Percentiles rank a stretch among this genome's conserved stretches.
Evolutionary conservation across 1,140 invertebrate species (phyloP).

Genomic region (Sitodiplosis mosellana): DNA sequence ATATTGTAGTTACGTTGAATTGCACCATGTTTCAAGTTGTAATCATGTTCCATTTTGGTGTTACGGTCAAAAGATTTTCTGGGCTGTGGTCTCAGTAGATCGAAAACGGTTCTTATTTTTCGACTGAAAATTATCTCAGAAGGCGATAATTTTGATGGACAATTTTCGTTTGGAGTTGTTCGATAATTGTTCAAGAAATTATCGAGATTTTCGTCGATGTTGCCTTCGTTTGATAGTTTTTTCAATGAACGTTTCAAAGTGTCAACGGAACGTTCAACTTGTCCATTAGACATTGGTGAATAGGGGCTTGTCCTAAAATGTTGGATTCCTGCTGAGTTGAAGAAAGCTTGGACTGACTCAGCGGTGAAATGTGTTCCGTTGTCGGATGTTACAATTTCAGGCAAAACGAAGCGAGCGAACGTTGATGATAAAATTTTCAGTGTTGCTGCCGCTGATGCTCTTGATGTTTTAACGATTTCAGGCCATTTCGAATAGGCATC

Average conservation of each 20-base stretch:
- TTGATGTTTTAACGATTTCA: constrained; percentile 1
- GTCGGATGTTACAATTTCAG: constrained; percentile 14
- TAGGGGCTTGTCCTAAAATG: not conserved
- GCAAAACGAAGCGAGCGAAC: constrained; percentile 8
- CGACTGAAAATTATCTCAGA: constrained; percentile 26
- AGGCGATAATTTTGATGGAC: not conserved
- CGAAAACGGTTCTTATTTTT: constrained; percentile 16
- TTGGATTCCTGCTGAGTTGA: not conserved
- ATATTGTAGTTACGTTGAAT: not conserved
- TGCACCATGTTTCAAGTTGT: not conserved
- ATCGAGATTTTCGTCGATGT: not conserved
- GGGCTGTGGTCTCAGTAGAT: not conserved
- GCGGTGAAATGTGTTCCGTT: constrained; percentile 17
- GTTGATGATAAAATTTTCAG: constrained; percentile 1
- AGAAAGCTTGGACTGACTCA: constrained; percentile 12
- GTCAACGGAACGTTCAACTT: constrained; percentile 12
- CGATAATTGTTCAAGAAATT: not conserved
- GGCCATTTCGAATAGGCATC: constrained; percentile 5
- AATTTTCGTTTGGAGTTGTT: not conserved
- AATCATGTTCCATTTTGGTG: not conserved
- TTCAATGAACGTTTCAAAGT: constrained; percentile 3
- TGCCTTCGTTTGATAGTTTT: constrained; percentile 3
- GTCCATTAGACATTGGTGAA: constrained; percentile 12
- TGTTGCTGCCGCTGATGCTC: not conserved
- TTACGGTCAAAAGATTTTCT: not conserved